Conservation (phyloP, 1,140 invertebrate species). For the Plectrocnemia conspersa region DNA sequence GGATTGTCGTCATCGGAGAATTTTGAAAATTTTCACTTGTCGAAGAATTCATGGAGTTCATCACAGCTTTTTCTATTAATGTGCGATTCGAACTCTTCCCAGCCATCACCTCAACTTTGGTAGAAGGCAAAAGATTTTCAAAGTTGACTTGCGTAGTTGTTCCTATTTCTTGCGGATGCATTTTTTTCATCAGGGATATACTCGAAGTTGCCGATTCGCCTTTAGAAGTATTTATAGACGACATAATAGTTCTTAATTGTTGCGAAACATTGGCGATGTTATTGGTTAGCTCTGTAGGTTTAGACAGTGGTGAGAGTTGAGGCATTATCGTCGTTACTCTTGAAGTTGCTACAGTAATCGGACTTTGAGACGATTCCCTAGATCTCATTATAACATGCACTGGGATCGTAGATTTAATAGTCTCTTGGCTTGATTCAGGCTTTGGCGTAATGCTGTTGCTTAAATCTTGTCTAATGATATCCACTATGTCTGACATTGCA, state of each 20-base stretch:
- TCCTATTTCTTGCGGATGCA: slow-evolving; percentile 41
- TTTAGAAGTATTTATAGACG: slow-evolving; percentile 52
- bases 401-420: slow-evolving; percentile 39
- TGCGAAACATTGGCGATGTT: slow-evolving; percentile 67
- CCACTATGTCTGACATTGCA: slow-evolving; percentile 31
- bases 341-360: slow-evolving; percentile 34
- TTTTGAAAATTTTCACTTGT: slow-evolving; percentile 22
- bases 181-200: slow-evolving; percentile 41
- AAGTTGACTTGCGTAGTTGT: slow-evolving; percentile 51
- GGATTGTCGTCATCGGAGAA: neutral
- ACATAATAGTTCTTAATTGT: slow-evolving; percentile 60
- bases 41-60: slow-evolving; percentile 24
- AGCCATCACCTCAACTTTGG: slow-evolving; percentile 46
- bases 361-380: slow-evolving; percentile 32
- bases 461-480: slow-evolving; percentile 32
- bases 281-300: slow-evolving; percentile 64
- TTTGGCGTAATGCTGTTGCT: slow-evolving; percentile 33
- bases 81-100: slow-evolving; percentile 27
- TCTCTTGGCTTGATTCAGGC: slow-evolving; percentile 34
- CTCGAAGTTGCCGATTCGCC: slow-evolving; percentile 41
- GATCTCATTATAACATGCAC: slow-evolving; percentile 37
- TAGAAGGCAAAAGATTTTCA: slow-evolving; percentile 49
- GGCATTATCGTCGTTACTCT: slow-evolving; percentile 53
- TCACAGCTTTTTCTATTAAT: slow-evolving; percentile 30
- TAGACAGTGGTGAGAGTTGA: slow-evolving; percentile 64